phyloP scores from a whole-genome alignment of 2,113 vertebrate genomes.

The Amphiprion percula region DNA sequence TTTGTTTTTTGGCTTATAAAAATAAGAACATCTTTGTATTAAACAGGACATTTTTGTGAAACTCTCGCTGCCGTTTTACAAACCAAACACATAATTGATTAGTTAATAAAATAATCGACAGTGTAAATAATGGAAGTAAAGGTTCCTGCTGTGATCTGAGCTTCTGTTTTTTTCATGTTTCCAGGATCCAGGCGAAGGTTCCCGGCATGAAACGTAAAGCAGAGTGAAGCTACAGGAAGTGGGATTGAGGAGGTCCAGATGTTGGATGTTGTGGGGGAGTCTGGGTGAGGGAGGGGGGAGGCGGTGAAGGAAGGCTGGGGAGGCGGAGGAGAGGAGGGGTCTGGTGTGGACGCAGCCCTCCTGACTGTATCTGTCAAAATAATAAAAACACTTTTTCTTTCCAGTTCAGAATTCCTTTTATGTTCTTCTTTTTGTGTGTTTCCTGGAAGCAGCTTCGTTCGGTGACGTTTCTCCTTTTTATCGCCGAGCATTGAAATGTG shows the following conservation, averaged over 20 bases:
- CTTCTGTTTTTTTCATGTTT: constrained; percentile 20
- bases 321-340: constrained; percentile 27
- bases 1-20: too few relatives aligned
- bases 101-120: too few relatives aligned
- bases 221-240: constrained; percentile 85
- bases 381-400: constrained; percentile 84
- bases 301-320: constrained; percentile 39
- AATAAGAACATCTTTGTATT: too few relatives aligned
- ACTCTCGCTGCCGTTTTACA: too few relatives aligned
- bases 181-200: constrained; percentile 95
- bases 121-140: too few relatives aligned
- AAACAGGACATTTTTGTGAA: too few relatives aligned
- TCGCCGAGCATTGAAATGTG: constrained; percentile 82
- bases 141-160: not conserved
- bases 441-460: constrained; percentile 76
- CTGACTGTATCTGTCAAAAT: constrained; percentile 86
- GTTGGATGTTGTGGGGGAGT: constrained; percentile 11
- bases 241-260: constrained; percentile 62
- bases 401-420: constrained; percentile 80
- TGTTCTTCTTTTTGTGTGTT: constrained; percentile 80
- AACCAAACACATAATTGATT: too few relatives aligned
- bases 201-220: constrained; percentile 95
- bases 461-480: constrained; percentile 16
- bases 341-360: constrained; percentile 76
- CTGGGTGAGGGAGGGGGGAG: not conserved